phyloP scores from a whole-genome alignment of 2,113 vertebrate genomes.

The Chaenogobius annularis region DNA sequence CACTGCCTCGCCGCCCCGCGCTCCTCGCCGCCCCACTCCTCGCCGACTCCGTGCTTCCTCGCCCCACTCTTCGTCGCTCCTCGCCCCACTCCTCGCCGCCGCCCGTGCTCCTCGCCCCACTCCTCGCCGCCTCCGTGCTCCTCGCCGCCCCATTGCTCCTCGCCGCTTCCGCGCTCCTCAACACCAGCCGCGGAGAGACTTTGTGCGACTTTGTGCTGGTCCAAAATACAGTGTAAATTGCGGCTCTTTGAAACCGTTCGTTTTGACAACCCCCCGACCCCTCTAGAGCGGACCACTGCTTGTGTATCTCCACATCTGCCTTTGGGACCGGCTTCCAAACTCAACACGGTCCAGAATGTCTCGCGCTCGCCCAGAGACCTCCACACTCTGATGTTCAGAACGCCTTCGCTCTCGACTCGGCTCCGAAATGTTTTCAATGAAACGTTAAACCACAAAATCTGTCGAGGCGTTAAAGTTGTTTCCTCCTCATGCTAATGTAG shows the following conservation, averaged over 20 bases:
- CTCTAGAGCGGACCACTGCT: not conserved
- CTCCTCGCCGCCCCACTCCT: too few species aligned
- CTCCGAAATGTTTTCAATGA: constrained; percentile 16
- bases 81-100: too few species aligned
- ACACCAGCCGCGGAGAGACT: too few species aligned
- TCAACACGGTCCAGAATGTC: constrained; percentile 29
- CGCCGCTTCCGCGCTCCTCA: not conserved
- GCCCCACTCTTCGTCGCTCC: too few species aligned
- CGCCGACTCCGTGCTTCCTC: too few species aligned
- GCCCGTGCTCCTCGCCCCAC: too few species aligned
- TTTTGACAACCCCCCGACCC: not conserved
- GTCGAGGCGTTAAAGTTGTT: not conserved
- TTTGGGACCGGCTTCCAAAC: not conserved
- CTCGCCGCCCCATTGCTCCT: not conserved
- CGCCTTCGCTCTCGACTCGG: constrained; percentile 9
- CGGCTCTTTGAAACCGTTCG: not conserved
- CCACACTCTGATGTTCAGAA: constrained; percentile 3
- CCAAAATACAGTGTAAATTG: not conserved
- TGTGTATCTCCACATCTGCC: not conserved
- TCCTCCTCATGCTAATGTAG: not conserved
- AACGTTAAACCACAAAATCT: not conserved
- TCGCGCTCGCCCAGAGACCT: not conserved
- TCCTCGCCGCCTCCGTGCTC: too few species aligned
- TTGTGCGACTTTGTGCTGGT: too few species aligned
- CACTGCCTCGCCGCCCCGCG: too few species aligned